Evolutionary conservation across 2,888 invertebrate genomes (phyloP), one percentile per base, ranked within the genome.

Genomic region (Galerucella pusilla): DNA sequence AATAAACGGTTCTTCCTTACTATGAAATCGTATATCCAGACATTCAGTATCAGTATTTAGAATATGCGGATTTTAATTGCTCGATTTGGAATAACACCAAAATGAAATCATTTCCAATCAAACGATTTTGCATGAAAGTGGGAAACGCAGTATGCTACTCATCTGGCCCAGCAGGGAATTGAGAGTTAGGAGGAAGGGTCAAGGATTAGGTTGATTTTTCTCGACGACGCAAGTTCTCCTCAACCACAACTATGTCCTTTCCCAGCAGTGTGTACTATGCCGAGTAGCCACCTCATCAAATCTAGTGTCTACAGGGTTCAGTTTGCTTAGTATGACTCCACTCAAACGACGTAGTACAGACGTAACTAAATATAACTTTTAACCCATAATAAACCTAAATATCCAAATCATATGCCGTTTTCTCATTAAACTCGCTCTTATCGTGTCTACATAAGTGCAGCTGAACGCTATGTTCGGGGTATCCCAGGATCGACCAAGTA

Each of bases 91-190:
- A 60, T 57, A 69, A 49, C 9, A 11, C 57, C 45, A 46, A 69
- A 69, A 45, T 61, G 61, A 69, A 60, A 69, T 69, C 49, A 69
- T 69, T 69, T 69, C 46, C 69, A 69, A 69, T 69, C 16, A 61
- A 69, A 69, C 57, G 49, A 60, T 61, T 46, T 25, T 69, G 25
- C 61, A 20, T 46, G 46, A 16, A 68, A 60, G 61, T 16, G 25
- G 35, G 28, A 28, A 60, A 12, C 35, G 69, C 69, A 60, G 45
- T 69, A n/a, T 60, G 60, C 25, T 60, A 69, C 69, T 69, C 61
- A 69, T 69, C 69, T 69, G 46, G 60, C 59, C 61, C 61, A 69
- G 60, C 60, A 20, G 61, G 69, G 61, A 69, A 46, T 46, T 69
- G 49, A 69, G 49, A 69, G 60, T 69, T 46, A 69, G 60, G 69